Evolutionary conservation across 2,888 invertebrate genomes (phyloP).

Genomic region (Amiota communis): DNA sequence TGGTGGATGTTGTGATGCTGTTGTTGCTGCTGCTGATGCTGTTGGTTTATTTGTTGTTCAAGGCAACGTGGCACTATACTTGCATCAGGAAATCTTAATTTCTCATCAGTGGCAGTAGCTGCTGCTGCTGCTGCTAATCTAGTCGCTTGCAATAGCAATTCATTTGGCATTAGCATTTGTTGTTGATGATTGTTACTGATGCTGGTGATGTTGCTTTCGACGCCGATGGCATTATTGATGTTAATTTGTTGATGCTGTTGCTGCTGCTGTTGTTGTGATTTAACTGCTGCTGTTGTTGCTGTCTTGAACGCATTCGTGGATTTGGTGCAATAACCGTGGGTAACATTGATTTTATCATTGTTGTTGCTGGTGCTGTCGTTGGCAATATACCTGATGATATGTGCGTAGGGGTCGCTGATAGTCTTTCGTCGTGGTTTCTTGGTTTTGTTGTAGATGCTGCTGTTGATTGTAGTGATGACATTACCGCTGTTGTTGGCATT

Average conservation of each 20-base stretch:
- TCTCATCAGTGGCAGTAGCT: constrained; percentile 42
- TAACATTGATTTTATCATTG: constrained; percentile 45
- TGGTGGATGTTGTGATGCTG: neutral
- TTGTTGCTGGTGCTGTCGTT: constrained; percentile 34
- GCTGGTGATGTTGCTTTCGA: constrained; percentile 31
- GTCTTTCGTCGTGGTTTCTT: constrained; percentile 69
- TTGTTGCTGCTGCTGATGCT: constrained; percentile 17
- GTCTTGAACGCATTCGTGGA: constrained; percentile 56
- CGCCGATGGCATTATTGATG: constrained; percentile 37
- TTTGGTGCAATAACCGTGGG: constrained; percentile 58
- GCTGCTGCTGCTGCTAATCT: constrained; percentile 46
- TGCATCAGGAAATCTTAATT: constrained; percentile 55
- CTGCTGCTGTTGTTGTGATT: constrained; percentile 49
- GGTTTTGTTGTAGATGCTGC: constrained; percentile 48
- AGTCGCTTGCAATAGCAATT: constrained; percentile 53
- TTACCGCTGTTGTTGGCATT: constrained; percentile 44
- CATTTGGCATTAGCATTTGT: constrained; percentile 57
- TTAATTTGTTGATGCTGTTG: constrained; percentile 47
- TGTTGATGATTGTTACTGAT: constrained; percentile 53
- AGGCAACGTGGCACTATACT: constrained; percentile 29
- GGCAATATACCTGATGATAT: constrained; percentile 62
- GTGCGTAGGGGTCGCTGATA: constrained; percentile 70
- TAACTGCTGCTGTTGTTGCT: constrained; percentile 46
- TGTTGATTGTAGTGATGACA: constrained; percentile 31
- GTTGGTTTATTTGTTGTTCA: constrained; percentile 32